A percentile compares a stretch with the other conserved stretches of the same genome.
Evolutionary conservation across 53 echinoderm and acorn worm genomes (phyloP).

Genomic region (Echinarachnius parma): DNA sequence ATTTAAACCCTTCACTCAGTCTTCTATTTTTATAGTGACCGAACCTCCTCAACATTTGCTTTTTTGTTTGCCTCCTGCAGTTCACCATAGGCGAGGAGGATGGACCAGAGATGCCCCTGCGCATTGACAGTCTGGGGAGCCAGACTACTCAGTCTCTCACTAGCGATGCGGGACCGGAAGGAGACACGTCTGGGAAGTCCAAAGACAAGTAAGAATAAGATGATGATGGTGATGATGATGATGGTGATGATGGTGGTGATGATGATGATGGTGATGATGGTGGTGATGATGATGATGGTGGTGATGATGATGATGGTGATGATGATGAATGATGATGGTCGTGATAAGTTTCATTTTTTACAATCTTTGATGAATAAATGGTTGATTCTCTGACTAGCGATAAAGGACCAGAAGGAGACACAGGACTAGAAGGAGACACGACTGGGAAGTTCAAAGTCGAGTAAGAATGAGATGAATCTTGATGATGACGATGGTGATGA

Average conservation of each 20-base stretch:
- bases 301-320: conserved; percentile 4
- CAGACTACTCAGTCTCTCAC: no score
- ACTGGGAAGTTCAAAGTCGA: neutral
- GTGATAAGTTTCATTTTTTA: neutral
- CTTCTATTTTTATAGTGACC: neutral
- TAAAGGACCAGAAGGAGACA: conserved; percentile 11
- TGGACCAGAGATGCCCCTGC: neutral
- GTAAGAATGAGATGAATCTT: no score
- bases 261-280: neutral
- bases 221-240: neutral
- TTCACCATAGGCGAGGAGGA: conserved; percentile 34
- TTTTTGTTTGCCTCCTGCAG: conserved; percentile 5
- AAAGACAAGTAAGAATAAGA: no score
- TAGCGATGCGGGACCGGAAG: conserved; percentile 11
- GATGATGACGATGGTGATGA: neutral
- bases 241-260: conserved; percentile 12
- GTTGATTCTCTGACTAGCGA: no score
- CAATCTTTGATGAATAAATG: no score
- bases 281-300: neutral
- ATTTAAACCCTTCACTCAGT: no score
- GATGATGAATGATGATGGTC: neutral
- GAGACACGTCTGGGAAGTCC: neutral
- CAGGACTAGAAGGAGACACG: no score
- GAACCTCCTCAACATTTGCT: neutral
- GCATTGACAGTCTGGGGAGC: conserved; percentile 5